Conservation (phyloP, 53 echinoderm and acorn worm species). For the Holothuria scabra region DNA sequence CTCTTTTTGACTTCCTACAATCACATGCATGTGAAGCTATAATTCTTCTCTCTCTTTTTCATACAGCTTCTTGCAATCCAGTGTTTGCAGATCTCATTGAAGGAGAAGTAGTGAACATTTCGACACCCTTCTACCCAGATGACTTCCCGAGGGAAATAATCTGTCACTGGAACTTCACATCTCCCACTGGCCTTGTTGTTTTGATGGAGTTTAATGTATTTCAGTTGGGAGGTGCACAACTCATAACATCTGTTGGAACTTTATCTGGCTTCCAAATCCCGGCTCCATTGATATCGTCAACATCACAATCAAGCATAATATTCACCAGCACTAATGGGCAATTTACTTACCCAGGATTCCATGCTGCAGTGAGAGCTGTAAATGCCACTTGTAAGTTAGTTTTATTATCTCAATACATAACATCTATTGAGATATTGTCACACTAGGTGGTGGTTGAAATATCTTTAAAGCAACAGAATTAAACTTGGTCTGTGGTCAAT, state of each 20-base stretch:
- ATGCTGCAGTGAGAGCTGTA: constrained; percentile 16
- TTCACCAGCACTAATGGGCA: constrained; percentile 12
- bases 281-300: constrained; percentile 14
- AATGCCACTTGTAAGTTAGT: constrained; percentile 39
- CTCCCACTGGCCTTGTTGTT: background rate
- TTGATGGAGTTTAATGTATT: constrained; percentile 1
- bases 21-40: too few species aligned
- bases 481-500: too few species aligned
- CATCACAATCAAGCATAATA: background rate
- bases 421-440: too few species aligned
- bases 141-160: background rate
- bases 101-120: constrained; percentile 6
- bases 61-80: too few species aligned
- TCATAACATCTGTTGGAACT: background rate
- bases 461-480: too few species aligned
- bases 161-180: constrained; percentile 42
- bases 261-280: constrained; percentile 24
- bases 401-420: too few species aligned
- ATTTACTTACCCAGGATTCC: constrained; percentile 22
- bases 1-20: too few species aligned
- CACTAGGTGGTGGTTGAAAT: too few species aligned
- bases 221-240: constrained; percentile 2
- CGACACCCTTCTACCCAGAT: constrained; percentile 27
- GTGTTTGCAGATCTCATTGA: background rate
- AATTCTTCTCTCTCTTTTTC: too few species aligned